Base-by-base conservation (phyloP, 2,797 vertebrate genomes). In the Bradypodion pumilum region DNA sequence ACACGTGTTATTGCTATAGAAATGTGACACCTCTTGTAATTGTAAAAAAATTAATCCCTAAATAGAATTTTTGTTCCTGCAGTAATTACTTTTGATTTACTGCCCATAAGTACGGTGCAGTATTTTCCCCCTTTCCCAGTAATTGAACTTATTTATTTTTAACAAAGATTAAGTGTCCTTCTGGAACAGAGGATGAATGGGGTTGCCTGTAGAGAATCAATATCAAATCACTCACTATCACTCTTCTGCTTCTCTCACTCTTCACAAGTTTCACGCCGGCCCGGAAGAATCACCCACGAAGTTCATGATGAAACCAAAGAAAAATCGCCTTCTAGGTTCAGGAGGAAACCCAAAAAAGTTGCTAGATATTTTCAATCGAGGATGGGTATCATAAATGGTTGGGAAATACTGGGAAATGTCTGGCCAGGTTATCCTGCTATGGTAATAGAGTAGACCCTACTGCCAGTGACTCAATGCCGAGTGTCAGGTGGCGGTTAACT, bases 61-160 rank as follows among this genome's bases (percentile, higher is more conserved):
- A 78, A 29, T 46, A 69, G 7, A 85, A 90, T 81, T n/a, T n/a
- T n/a, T 92, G 90, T 85, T 78, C 7, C 84, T 80, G 78, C 78
- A 89, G 86, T 93, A 91, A 94, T 94, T 90, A 89, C 88, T 91
- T 94, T 94, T 37, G 10, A 94, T 92, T 92, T 89, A 89, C 92
- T 94, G 87, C 85, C 88, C 85, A 83, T 91, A 92, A 94, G 92
- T 86, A 88, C 76, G 68, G 46, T 81, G 87, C 90, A 90, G 66
- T 62, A 49, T 85, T 88, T 85, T 87, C 13, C 21, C 13, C 7
- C 27, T 82, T 15, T 76, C 84, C 89, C 90, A 87, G 81, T 94
- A 95, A 94, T 91, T 91, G 91, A 89, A 87, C 1, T 63, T 89
- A 86, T 90, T 95, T 93, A 93, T 94, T 93, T 91, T 94, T 92